phyloP scores from a whole-genome alignment of 2,113 vertebrate species.

The Coturnix japonica region DNA sequence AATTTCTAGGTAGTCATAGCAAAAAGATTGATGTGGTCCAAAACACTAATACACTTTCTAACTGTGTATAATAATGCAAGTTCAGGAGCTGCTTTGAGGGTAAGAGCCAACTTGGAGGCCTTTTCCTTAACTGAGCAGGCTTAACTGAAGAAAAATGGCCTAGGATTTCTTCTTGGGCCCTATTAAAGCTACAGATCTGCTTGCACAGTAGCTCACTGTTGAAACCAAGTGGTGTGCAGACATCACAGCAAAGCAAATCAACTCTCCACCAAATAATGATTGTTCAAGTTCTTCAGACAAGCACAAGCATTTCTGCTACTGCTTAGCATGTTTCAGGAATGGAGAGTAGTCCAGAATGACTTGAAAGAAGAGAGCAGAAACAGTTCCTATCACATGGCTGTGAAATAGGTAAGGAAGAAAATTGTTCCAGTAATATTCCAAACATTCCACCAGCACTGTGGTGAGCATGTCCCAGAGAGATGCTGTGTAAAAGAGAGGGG shows the following conservation, averaged over 20 bases:
- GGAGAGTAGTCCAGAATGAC: not conserved
- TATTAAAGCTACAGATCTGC: not conserved
- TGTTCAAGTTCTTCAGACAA: not conserved
- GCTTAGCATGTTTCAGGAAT: not conserved
- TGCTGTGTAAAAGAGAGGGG: not conserved
- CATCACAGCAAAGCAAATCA: not conserved
- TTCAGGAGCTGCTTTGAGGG: not conserved
- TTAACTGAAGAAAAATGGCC: not conserved
- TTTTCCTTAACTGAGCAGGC: not conserved
- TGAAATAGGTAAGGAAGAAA: not conserved
- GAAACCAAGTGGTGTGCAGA: not conserved
- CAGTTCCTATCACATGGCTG: not conserved
- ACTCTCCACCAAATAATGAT: not conserved
- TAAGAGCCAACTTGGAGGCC: not conserved
- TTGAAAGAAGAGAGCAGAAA: not conserved
- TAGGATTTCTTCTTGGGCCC: not conserved
- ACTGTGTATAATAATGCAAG: not conserved
- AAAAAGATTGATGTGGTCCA: slow-evolving; percentile 1
- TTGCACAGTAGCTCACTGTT: not conserved
- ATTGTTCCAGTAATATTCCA: not conserved
- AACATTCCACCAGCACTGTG: not conserved
- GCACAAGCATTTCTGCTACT: not conserved
- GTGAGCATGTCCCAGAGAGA: not conserved
- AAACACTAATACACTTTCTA: not conserved
- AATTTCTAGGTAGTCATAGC: slow-evolving; percentile 13